phyloP scores from a whole-genome alignment of 2,113 vertebrate species.

The Tychaedon coryphoeus region DNA sequence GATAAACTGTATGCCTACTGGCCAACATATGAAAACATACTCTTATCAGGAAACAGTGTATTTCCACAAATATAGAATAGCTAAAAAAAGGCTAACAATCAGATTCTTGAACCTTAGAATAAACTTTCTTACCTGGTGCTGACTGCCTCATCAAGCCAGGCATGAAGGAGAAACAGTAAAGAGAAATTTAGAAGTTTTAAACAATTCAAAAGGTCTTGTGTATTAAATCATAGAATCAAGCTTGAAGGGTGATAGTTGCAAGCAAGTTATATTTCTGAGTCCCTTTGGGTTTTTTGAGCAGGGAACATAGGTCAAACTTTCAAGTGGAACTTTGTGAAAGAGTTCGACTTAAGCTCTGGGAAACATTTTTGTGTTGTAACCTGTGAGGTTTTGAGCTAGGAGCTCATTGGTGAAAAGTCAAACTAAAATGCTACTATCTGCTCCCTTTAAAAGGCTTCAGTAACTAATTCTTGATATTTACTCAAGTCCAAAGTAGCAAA shows the following conservation, averaged over 20 bases:
- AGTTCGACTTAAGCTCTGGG: not conserved
- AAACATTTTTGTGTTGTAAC: not conserved
- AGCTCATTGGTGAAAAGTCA: not conserved
- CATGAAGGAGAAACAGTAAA: slow-evolving; percentile 82
- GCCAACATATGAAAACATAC: not conserved
- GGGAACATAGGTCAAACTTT: not conserved
- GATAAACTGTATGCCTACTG: not conserved
- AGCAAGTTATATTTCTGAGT: not conserved
- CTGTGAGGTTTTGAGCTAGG: not conserved
- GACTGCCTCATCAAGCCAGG: slow-evolving; percentile 83
- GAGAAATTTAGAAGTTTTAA: slow-evolving; percentile 59
- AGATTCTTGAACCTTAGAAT: not conserved
- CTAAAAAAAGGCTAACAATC: not conserved
- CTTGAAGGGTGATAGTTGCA: not conserved
- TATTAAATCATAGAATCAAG: not conserved
- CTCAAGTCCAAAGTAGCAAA: not conserved
- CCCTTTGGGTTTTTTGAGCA: not conserved
- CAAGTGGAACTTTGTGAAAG: not conserved
- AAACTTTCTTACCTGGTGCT: slow-evolving; percentile 83
- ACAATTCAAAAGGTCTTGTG: slow-evolving; percentile 7
- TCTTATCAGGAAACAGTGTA: not conserved
- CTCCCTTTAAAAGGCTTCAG: not conserved
- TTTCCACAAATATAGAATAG: not conserved
- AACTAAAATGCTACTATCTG: not conserved
- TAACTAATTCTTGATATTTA: not conserved